Conservation (phyloP, 2,113 vertebrate genomes). For the Lampris incognitus region DNA sequence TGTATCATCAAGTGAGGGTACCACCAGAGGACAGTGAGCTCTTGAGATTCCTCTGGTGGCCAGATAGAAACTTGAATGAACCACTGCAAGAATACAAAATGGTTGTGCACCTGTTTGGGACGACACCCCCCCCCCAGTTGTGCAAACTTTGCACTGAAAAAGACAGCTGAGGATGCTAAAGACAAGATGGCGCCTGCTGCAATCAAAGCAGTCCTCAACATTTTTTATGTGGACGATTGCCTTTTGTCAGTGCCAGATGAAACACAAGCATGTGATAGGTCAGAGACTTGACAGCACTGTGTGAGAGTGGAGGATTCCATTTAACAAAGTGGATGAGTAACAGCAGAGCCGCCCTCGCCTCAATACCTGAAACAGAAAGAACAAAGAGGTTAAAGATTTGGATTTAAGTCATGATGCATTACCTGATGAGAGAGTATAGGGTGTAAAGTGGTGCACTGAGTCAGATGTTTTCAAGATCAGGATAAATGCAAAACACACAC, state of each 20-base stretch:
- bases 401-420: too few relatives aligned
- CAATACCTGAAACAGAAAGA: neutral
- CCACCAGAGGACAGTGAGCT: neutral
- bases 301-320: conserved; percentile 22
- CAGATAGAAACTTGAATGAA: neutral
- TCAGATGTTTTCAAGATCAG: conserved; percentile 18
- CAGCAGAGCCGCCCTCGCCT: conserved; percentile 1
- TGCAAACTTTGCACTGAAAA: conserved; percentile 18
- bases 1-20: too few relatives aligned
- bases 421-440: too few relatives aligned
- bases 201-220: neutral
- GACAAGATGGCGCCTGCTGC: neutral
- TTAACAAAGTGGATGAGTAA: neutral
- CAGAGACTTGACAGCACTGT: neutral
- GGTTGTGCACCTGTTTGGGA: conserved; percentile 21
- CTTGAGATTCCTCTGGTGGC: conserved; percentile 20
- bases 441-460: too few relatives aligned
- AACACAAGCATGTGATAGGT: neutral
- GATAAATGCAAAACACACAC: neutral
- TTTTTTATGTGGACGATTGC: conserved; percentile 42
- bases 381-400: neutral
- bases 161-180: conserved; percentile 3
- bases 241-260: conserved; percentile 12
- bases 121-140: conserved; percentile 23
- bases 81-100: conserved; percentile 13